Evolutionary conservation across 2,797 vertebrate genomes (phyloP).

Genomic region (Botia almorhae): DNA sequence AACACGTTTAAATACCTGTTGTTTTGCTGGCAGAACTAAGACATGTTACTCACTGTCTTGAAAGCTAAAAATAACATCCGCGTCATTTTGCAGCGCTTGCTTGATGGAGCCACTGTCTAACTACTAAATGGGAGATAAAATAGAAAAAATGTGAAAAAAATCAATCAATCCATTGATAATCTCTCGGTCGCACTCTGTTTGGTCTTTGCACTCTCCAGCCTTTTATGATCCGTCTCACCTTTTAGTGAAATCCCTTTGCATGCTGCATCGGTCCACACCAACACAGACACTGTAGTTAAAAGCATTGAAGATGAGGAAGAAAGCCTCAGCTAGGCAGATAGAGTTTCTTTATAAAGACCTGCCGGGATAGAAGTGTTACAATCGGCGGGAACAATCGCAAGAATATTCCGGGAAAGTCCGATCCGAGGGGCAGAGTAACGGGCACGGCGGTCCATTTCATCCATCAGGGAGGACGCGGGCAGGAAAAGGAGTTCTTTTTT

Average conservation of each 20-base stretch:
- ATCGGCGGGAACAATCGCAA: slow-evolving; percentile 67
- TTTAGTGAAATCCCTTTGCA: slow-evolving; percentile 28
- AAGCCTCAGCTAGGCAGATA: slow-evolving; percentile 55
- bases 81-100: background rate
- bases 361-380: slow-evolving; percentile 67
- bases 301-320: slow-evolving; percentile 57
- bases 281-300: slow-evolving; percentile 61
- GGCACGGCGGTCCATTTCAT: slow-evolving; percentile 62
- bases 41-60: background rate
- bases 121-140: slow-evolving; percentile 21
- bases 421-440: slow-evolving; percentile 58
- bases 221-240: slow-evolving; percentile 51
- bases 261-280: slow-evolving; percentile 35
- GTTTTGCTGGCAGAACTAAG: slow-evolving; percentile 1
- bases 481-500: slow-evolving; percentile 68
- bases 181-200: background rate
- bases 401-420: slow-evolving; percentile 67
- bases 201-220: background rate
- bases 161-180: slow-evolving; percentile 33
- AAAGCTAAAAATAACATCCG: slow-evolving; percentile 2
- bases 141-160: slow-evolving; percentile 51
- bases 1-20: background rate
- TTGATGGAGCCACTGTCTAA: background rate
- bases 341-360: slow-evolving; percentile 69
- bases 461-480: slow-evolving; percentile 65